A percentile compares a stretch with the other conserved stretches of the same genome.
phyloP scores from a whole-genome alignment of 1,140 invertebrate species.

The Hermatobates lingyangjiaoensis region DNA sequence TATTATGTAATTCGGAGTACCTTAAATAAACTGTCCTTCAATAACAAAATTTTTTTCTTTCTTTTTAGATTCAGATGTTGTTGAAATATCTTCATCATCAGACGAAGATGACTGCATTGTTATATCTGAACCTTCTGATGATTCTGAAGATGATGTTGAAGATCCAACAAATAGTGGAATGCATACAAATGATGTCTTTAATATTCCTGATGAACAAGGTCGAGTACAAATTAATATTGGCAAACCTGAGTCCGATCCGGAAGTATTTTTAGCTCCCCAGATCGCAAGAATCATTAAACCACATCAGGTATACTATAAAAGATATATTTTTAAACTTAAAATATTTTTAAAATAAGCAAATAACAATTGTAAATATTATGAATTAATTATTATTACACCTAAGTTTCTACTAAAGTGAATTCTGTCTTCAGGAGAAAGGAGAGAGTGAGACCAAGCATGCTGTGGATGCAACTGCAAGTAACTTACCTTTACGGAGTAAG shows the following conservation, averaged over 20 bases:
- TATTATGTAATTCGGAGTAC: too few species aligned
- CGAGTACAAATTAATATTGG: conserved; percentile 87
- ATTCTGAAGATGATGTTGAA: conserved; percentile 37
- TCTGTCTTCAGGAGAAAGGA: too few species aligned
- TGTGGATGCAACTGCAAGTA: too few species aligned
- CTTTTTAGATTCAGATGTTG: too few species aligned
- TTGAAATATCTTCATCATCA: conserved; percentile 43
- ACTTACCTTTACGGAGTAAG: too few species aligned
- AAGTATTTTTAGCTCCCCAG: conserved; percentile 84
- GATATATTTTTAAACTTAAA: background rate
- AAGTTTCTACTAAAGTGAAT: too few species aligned
- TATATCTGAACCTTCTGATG: conserved; percentile 33
- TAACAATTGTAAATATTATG: too few species aligned
- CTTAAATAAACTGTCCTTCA: too few species aligned
- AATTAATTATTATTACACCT: too few species aligned
- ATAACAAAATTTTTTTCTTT: conserved; percentile 26
- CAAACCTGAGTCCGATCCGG: conserved; percentile 80
- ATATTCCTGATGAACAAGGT: conserved; percentile 78
- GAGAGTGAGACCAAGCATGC: too few species aligned
- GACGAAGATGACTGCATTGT: conserved; percentile 69
- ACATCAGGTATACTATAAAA: conserved; percentile 44
- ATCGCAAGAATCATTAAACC: conserved; percentile 86
- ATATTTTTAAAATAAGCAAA: background rate
- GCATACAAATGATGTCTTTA: conserved; percentile 80
- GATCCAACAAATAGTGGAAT: conserved; percentile 48